Percentiles rank a stretch among this genome's conserved stretches.
Evolutionary conservation across 1,140 invertebrate species (phyloP).

Genomic region (Drosophila sulfurigaster): DNA sequence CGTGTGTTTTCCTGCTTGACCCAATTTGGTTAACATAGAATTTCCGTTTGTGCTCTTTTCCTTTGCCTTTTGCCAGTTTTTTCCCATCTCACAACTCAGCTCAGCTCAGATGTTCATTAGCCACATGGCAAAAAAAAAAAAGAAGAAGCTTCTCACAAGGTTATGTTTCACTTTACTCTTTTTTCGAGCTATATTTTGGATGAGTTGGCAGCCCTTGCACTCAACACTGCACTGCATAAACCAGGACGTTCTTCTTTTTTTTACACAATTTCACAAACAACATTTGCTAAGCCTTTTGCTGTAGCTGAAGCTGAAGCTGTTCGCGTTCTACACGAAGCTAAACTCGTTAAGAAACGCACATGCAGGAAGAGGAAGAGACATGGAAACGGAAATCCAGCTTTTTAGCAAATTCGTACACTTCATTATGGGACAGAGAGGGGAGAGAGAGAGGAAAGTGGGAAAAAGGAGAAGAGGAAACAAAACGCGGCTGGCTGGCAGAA

Average conservation of each 20-base stretch:
- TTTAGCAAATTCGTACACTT: conserved; percentile 63
- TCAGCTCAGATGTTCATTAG: conserved; percentile 25
- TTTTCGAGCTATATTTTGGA: conserved; percentile 5
- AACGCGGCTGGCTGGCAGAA: conserved; percentile 44
- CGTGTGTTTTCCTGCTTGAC: conserved; percentile 20
- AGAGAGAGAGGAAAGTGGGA: background rate
- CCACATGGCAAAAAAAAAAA: conserved; percentile 1
- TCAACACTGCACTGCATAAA: conserved; percentile 4
- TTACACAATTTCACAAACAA: conserved; percentile 36
- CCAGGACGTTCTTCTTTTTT: conserved; percentile 29
- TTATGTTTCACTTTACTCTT: background rate
- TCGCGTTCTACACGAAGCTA: conserved; percentile 34
- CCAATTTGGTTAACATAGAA: conserved; percentile 28
- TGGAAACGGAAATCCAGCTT: conserved; percentile 58
- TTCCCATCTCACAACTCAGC: background rate
- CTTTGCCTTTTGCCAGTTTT: background rate
- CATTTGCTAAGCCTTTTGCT: conserved; percentile 39
- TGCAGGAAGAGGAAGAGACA: conserved; percentile 44
- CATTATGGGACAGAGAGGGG: conserved; percentile 24
- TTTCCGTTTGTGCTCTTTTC: background rate
- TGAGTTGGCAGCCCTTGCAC: background rate
- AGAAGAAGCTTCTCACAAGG: background rate
- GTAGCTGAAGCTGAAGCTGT: conserved; percentile 23
- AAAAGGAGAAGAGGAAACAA: conserved; percentile 34
- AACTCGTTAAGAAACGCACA: conserved; percentile 46